Conservation (phyloP, 1,140 invertebrate species). For the Solenopsis fugax region DNA sequence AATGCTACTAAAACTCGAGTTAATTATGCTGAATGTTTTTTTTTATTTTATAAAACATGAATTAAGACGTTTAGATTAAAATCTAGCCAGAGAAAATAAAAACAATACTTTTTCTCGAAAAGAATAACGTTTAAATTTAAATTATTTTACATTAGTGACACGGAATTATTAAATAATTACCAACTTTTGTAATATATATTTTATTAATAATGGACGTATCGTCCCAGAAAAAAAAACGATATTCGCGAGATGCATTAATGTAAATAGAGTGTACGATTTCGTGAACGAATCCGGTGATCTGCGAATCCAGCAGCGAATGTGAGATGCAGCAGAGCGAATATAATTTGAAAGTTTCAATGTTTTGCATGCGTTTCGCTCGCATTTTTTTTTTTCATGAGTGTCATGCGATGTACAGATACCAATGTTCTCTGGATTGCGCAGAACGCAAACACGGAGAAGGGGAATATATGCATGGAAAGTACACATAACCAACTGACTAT, state of each 20-base stretch:
- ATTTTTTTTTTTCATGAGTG: slow-evolving; percentile 21
- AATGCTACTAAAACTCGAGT: not conserved
- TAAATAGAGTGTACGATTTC: slow-evolving; percentile 21
- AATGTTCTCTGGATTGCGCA: slow-evolving; percentile 64
- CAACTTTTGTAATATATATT: slow-evolving; percentile 20
- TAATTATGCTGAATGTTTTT: not conserved
- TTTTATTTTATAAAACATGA: not conserved
- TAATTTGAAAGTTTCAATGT: slow-evolving; percentile 30
- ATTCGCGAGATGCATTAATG: slow-evolving; percentile 4
- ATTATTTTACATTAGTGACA: not conserved
- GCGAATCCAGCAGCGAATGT: not conserved
- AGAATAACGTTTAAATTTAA: not conserved
- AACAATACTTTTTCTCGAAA: not conserved
- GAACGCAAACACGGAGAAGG: slow-evolving; percentile 56
- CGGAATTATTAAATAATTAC: not conserved
- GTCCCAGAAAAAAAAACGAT: not conserved
- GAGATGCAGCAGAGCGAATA: slow-evolving; percentile 16
- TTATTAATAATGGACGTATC: not conserved
- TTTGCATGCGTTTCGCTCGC: slow-evolving; percentile 15
- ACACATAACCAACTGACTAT: slow-evolving; percentile 59
- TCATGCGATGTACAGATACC: slow-evolving; percentile 53
- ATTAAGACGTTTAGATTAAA: not conserved
- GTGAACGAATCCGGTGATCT: slow-evolving; percentile 20
- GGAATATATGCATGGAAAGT: slow-evolving; percentile 61
- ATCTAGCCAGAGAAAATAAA: not conserved